These are phyloP conservation scores for Nothocercus julius DNA, from an alignment of 2,113 vertebrate genomes.

Conservation along the genomic window DNA sequence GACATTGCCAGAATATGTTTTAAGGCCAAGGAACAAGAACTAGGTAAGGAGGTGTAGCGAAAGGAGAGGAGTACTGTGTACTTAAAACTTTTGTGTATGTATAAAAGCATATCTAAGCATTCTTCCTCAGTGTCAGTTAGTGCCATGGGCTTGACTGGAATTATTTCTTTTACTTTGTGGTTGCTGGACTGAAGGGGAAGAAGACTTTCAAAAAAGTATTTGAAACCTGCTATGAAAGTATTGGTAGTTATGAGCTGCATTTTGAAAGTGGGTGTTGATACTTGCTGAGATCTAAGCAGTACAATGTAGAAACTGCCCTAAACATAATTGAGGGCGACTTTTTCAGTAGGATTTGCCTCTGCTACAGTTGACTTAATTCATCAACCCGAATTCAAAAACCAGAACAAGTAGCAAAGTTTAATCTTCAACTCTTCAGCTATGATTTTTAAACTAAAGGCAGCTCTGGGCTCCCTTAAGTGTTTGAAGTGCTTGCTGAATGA, in stretches of 20 bases:
- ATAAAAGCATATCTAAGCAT: neutral
- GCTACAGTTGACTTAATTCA: neutral
- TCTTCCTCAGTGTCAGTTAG: neutral
- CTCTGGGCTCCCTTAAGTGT: neutral
- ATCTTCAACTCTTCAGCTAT: neutral
- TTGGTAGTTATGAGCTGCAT: neutral
- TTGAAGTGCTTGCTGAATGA: conserved; percentile 20
- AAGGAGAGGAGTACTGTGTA: neutral
- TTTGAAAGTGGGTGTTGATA: neutral
- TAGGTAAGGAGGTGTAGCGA: neutral
- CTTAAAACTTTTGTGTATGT: neutral
- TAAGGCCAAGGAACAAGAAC: neutral
- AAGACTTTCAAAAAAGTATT: neutral
- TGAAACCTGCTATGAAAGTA: neutral
- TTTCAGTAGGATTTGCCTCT: neutral
- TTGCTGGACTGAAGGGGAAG: neutral
- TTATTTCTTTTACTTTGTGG: neutral
- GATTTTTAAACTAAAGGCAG: neutral
- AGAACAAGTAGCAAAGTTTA: neutral
- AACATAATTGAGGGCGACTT: neutral
- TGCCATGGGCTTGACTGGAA: neutral
- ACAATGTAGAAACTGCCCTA: neutral
- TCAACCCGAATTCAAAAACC: neutral
- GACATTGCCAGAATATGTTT: neutral
- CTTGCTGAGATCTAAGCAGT: neutral